A percentile compares a stretch with the other conserved stretches of the same genome.
Conservation (phyloP, 2,113 vertebrate genomes). For the Etheostoma cragini region DNA sequence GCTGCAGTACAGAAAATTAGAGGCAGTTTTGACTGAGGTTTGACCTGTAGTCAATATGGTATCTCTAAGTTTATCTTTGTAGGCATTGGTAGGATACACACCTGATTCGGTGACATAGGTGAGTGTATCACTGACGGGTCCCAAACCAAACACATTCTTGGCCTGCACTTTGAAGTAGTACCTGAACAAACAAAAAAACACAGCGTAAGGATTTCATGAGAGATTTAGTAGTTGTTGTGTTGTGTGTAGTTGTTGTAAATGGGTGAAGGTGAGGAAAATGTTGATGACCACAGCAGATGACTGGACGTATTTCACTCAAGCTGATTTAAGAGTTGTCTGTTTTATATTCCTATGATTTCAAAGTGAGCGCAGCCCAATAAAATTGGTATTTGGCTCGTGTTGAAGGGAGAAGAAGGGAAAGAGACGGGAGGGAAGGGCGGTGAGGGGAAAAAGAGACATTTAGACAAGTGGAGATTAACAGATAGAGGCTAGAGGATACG, state of each 20-base stretch:
- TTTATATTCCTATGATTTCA: slow-evolving; percentile 46
- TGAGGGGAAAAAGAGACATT: slow-evolving; percentile 39
- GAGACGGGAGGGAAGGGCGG: neutral
- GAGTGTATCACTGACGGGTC: slow-evolving; percentile 92
- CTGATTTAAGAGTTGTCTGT: slow-evolving; percentile 54
- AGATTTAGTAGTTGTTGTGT: neutral
- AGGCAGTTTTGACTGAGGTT: neutral
- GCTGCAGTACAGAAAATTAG: neutral
- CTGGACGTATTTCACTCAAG: slow-evolving; percentile 29
- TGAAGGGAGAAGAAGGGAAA: slow-evolving; percentile 25
- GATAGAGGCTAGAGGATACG: slow-evolving; percentile 31
- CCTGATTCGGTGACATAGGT: slow-evolving; percentile 97
- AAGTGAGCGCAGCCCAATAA: slow-evolving; percentile 50
- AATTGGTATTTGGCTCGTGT: slow-evolving; percentile 48
- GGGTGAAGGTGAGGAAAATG: slow-evolving; percentile 39
- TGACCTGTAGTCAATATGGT: slow-evolving; percentile 16
- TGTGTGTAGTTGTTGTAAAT: slow-evolving; percentile 26
- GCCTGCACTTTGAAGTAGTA: slow-evolving; percentile 99
- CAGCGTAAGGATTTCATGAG: slow-evolving; percentile 13
- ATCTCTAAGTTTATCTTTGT: slow-evolving; percentile 10
- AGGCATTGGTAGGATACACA: slow-evolving; percentile 67
- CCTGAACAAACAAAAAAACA: slow-evolving; percentile 80
- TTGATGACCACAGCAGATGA: slow-evolving; percentile 65
- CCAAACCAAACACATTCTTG: slow-evolving; percentile 93
- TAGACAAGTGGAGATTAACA: slow-evolving; percentile 26